Evolutionary conservation across 2,113 vertebrate genomes (phyloP).

Genomic region (Oryzias woworae): DNA sequence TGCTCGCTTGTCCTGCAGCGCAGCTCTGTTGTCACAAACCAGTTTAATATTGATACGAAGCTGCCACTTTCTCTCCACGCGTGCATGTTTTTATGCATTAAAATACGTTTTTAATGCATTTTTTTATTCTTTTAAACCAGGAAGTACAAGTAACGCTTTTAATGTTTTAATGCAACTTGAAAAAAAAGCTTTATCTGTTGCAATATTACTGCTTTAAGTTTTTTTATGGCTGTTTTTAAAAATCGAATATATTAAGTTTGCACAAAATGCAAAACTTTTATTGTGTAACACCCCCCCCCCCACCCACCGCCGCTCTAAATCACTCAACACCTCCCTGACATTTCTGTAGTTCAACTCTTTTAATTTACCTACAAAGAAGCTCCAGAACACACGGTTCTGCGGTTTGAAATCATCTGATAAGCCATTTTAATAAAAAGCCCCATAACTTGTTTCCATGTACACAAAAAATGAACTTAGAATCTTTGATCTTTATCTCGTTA

Average conservation of each 20-base stretch:
- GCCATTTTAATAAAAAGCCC: conserved; percentile 15
- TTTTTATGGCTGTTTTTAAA: no score
- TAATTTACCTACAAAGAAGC: conserved; percentile 6
- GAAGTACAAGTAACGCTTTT: no score
- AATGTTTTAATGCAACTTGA: no score
- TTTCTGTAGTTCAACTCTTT: conserved; percentile 3
- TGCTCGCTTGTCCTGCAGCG: conserved; percentile 29
- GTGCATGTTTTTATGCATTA: neutral
- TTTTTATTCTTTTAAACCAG: no score
- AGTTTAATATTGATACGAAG: conserved; percentile 59
- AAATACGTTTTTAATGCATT: no score
- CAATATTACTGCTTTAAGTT: no score
- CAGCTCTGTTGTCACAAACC: conserved; percentile 40
- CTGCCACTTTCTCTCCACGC: conserved; percentile 21
- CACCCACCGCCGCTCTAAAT: no score
- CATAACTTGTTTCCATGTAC: conserved; percentile 20
- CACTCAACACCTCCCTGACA: neutral
- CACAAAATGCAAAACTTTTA: neutral
- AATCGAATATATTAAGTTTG: no score
- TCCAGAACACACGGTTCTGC: conserved; percentile 7
- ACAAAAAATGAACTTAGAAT: conserved; percentile 44
- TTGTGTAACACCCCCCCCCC: neutral
- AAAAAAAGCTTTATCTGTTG: neutral
- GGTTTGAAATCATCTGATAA: conserved; percentile 35
- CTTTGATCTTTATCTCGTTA: conserved; percentile 49